Conservation (phyloP, 2,797 vertebrate species). For the Psittacula echo region DNA sequence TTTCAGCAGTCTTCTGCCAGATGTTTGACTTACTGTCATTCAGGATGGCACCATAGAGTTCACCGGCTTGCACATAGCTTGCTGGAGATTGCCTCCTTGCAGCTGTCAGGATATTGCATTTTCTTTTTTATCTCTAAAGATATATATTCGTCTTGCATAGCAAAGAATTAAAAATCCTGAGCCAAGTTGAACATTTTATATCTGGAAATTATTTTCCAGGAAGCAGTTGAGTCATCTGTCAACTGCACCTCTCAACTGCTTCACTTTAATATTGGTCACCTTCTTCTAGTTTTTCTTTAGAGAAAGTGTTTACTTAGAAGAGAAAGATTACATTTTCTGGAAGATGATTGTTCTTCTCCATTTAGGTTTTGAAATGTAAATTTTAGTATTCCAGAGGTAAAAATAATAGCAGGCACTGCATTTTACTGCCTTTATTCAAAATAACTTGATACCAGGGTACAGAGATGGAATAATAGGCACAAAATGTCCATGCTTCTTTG, state of each 20-base stretch:
- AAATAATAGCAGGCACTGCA: neutral
- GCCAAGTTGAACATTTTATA: neutral
- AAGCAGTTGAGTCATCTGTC: slow-evolving; percentile 1
- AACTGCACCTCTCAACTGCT: neutral
- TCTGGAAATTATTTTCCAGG: neutral
- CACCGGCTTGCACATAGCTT: neutral
- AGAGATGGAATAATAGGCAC: neutral
- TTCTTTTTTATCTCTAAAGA: slow-evolving; percentile 13
- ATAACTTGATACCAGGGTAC: neutral
- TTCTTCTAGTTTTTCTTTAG: neutral
- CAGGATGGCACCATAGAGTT: neutral
- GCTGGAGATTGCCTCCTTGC: neutral
- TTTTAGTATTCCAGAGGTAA: slow-evolving; percentile 9
- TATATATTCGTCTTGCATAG: neutral
- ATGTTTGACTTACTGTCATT: neutral
- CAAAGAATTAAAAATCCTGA: slow-evolving; percentile 23
- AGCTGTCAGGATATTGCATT: neutral
- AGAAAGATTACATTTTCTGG: neutral
- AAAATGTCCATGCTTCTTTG: neutral
- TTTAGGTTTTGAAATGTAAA: slow-evolving; percentile 38
- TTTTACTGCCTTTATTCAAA: neutral
- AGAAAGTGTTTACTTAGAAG: neutral
- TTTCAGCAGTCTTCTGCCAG: neutral
- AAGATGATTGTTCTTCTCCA: neutral
- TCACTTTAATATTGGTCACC: neutral